Evolutionary conservation across 1,140 invertebrate genomes (phyloP), one percentile per base, ranked within the genome.

Genomic region (Centruroides sculpturatus): DNA sequence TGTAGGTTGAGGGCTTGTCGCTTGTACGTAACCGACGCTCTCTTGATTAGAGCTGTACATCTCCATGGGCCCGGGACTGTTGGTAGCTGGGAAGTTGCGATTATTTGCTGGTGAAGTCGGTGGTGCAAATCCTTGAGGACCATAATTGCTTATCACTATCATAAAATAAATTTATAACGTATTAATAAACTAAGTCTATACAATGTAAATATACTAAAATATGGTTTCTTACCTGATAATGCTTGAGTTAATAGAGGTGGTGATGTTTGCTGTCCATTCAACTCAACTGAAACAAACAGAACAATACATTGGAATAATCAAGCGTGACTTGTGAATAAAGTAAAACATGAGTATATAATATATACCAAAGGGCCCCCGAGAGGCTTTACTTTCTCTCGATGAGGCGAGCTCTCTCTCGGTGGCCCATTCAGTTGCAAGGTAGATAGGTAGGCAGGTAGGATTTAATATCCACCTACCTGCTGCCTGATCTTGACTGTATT

Each of bases 111-210:
- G 83, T 61, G 83, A 84, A 50, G 83, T 79, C 51, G 83, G 83
- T 61, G 82, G 82, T 66, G 83, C 87, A 68, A 84, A 86, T 54
- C 83, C 84, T 62, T 77, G 76, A 57, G 79, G 74, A 85, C 71
- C 70, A 78, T 92, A 92, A 80, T 91, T 92, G 81, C 91, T 93
- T 85, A 94, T 91, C 78, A 92, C 89, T 91, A 83, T 12, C 57
- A 66, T 62, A 57, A 56, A 41, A 41, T 41, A 41, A 41, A 41
- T 41, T 41, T 2, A 8, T 41, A 41, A 41, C 0, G 41, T 41
- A 41, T 6, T 41, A 41, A 23, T 23, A 23, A 23, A 23, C 23
- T 23, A 23, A 23, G 23, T 23, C 23, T 23, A 23, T 23, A 23
- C 23, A 23, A 23, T 23, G 23, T 23, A 23, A 23, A 23, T 23